These are phyloP conservation scores for Zele albiditarsus DNA, from an alignment of 2,888 invertebrate genomes.

Conservation along the genomic window DNA sequence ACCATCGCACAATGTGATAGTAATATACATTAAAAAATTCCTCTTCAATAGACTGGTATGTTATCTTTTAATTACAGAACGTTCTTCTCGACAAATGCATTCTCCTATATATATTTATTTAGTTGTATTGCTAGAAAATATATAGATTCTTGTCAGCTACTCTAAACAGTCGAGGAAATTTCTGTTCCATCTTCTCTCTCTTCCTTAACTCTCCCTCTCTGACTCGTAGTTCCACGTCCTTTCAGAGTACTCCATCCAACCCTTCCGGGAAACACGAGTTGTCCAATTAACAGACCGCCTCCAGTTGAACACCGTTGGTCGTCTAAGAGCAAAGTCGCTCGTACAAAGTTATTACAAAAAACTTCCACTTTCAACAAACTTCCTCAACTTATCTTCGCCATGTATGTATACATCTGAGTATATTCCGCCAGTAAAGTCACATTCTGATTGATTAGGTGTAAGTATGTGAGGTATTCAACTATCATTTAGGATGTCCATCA, in stretches of 20 bases:
- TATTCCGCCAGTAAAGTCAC: too few species aligned
- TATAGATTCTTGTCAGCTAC: not conserved
- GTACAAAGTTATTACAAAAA: not conserved
- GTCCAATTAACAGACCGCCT: slow-evolving; percentile 32
- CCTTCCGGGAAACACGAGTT: not conserved
- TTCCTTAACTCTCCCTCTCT: too few species aligned
- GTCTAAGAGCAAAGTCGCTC: not conserved
- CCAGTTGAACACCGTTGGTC: slow-evolving; percentile 16
- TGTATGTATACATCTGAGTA: not conserved
- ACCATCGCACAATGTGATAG: not conserved
- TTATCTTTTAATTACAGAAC: slow-evolving; percentile 5
- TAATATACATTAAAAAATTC: not conserved
- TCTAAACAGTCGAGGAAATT: not conserved
- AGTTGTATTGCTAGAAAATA: not conserved
- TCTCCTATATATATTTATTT: slow-evolving; percentile 5
- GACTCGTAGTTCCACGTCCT: not conserved
- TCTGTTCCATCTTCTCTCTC: not conserved
- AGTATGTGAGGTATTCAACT: too few species aligned
- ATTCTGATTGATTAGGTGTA: too few species aligned
- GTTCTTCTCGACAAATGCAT: not conserved
- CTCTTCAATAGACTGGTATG: not conserved
- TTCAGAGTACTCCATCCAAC: not conserved
- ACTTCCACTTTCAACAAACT: not conserved
- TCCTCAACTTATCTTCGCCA: not conserved
- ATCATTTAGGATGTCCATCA: too few species aligned